Evolutionary conservation across 2,888 invertebrate species (phyloP).

Genomic region (Eristalis tenax): DNA sequence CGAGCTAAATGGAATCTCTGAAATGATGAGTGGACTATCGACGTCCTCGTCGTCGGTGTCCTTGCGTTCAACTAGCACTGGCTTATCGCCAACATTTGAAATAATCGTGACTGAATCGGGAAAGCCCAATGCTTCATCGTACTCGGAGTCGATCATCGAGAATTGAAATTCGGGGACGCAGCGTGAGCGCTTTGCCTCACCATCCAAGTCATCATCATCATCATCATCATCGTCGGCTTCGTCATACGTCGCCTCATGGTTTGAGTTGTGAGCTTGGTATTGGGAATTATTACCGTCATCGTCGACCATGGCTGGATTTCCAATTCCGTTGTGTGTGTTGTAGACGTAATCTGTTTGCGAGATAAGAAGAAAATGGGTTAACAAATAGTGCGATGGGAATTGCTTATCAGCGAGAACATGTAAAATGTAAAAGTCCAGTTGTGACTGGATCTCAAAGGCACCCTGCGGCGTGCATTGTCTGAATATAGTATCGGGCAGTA

Average conservation of each 20-base stretch:
- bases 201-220: conserved; percentile 64
- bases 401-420: background rate
- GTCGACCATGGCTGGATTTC: conserved; percentile 75
- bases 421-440: background rate
- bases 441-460: background rate
- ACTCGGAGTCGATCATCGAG: conserved; percentile 86
- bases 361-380: conserved; percentile 14
- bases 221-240: conserved; percentile 66
- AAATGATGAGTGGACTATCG: conserved; percentile 65
- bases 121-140: conserved; percentile 89
- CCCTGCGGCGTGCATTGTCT: background rate
- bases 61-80: conserved; percentile 82
- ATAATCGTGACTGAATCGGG: conserved; percentile 88
- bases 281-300: conserved; percentile 76
- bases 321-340: conserved; percentile 74
- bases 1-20: conserved; percentile 84
- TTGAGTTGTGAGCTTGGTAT: conserved; percentile 75
- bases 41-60: conserved; percentile 77
- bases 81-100: conserved; percentile 82
- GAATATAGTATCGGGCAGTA: background rate
- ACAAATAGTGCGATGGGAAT: background rate
- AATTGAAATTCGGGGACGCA: conserved; percentile 83
- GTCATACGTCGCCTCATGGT: conserved; percentile 22
- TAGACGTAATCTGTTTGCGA: conserved; percentile 74
- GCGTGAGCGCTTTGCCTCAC: conserved; percentile 74